Base-by-base conservation (phyloP, 1,140 invertebrate species). In the Argopecten irradians region DNA sequence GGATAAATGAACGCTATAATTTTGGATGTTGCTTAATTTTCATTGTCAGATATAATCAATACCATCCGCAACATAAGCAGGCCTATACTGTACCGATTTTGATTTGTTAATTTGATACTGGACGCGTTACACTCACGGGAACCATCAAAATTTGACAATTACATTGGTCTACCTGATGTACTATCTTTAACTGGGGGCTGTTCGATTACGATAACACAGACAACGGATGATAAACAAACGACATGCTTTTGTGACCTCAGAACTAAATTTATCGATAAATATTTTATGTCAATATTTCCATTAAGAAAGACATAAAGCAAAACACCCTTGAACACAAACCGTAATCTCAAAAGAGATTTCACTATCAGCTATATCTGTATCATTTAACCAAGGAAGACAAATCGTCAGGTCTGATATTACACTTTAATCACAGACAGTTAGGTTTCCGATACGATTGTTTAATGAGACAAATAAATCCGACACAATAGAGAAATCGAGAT, bases 281-380 rank as follows among this genome's bases (percentile, higher is more conserved):
- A 71, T 71, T 71, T 71, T 71, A 71, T 71, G 55, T 71, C 55
- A 71, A 71, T 71, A 71, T 71, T 71, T 71, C 55, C 5, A 71
- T n/a, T n/a, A 28, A 71, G 55, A 71, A 28, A 71, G 55, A 71
- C 55, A 16, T n/a, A 16, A n/a, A 71, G 55, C n/a, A 22, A 28
- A 71, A n/a, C 55, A 71, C n/a, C 28, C 55, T 71, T 71, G 7
- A 71, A 11, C 28, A 71, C 28, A 7, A 16, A 71, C 55, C 55
- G 55, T 3, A 71, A 71, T n/a, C n/a, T 71, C 28, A 71, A 28
- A 71, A 71, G 55, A 71, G 55, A 71, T n/a, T 7, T 3, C 55
- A 71, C 28, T 71, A 71, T 71, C 55, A 71, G 55, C 5, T n/a
- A 5, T 71, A 71, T 71, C 55, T 28, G n/a, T 16, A 28, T 8